Base-by-base conservation (phyloP, 2,888 invertebrate genomes). In the Erynnis tages region DNA sequence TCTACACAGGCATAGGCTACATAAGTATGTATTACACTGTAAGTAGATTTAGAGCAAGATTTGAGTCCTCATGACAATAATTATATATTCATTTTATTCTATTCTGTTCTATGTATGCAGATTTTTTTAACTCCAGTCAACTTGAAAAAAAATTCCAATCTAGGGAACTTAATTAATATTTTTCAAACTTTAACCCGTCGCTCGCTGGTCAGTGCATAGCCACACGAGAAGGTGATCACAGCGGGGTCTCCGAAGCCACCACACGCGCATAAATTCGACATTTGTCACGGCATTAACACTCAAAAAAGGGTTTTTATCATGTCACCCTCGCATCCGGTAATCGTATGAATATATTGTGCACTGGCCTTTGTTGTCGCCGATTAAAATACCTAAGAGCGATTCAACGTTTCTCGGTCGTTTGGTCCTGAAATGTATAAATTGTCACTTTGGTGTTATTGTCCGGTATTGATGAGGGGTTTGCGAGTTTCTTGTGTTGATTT, bases 281-380 rank as follows among this genome's bases (percentile, higher is more conserved):
- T 89, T 89, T 87, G 87, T 88, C 87, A 88, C 86, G 88, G 87
- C 75, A 86, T 88, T 88, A 88, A 86, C 86, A 85, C 86, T 83
- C 78, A 67, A 82, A 85, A 81, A 75, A 83, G 87, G 50, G 41
- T 81, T 87, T 84, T 85, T 86, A 82, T 86, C 83, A 78, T 84
- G 83, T 86, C 85, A 73, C 81, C 80, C 79, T 72, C 71, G 80
- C 81, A 83, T 87, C 86, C 87, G 85, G 87, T 79, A 79, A 85
- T 77, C 82, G 76, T 66, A 54, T 67, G 64, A 62, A 65, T 66
- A 67, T 77, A 74, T 76, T 73, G 71, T 77, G 68, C 71, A 67
- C 14, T 34, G 41, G 17, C 35, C 32, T 50, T 50, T 50, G 50
- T 50, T 35, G 43, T 16, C 43, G 29, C 50, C 50, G 43, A 50